Conservation (phyloP, 35 echinoderm and acorn worm genomes). For the Amphiura filiformis region DNA sequence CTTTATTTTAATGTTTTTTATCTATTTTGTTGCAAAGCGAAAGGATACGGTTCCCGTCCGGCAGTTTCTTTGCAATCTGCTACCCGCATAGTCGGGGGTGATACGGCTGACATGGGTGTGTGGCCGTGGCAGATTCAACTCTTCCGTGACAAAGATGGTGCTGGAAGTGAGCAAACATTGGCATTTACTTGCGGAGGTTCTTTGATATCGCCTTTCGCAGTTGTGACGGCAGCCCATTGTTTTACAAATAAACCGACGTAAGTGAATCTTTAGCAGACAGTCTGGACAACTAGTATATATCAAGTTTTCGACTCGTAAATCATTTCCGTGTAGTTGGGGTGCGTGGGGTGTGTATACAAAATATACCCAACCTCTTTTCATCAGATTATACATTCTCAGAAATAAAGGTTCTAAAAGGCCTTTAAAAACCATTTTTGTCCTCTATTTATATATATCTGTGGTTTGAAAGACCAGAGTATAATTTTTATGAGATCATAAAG, state of each 20-base stretch:
- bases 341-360: neutral
- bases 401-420: neutral
- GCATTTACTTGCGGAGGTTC: conserved; percentile 33
- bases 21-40: neutral
- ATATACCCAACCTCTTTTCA: neutral
- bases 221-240: conserved; percentile 50
- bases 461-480: too few relatives aligned
- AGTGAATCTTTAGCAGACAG: too few relatives aligned
- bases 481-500: too few relatives aligned
- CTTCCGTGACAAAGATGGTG: neutral
- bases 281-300: neutral
- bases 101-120: neutral
- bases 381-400: neutral
- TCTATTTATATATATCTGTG: neutral
- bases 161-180: neutral
- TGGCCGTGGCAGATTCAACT: conserved; percentile 57
- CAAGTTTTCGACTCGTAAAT: neutral
- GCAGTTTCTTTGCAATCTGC: neutral
- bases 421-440: neutral
- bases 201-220: conserved; percentile 15
- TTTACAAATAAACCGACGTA: conserved; percentile 13
- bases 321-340: neutral
- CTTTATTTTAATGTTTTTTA: too few relatives aligned
- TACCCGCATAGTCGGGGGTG: conserved; percentile 39
- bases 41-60: neutral